Base-by-base conservation (phyloP, 2,888 invertebrate species). In the Dione juno region DNA sequence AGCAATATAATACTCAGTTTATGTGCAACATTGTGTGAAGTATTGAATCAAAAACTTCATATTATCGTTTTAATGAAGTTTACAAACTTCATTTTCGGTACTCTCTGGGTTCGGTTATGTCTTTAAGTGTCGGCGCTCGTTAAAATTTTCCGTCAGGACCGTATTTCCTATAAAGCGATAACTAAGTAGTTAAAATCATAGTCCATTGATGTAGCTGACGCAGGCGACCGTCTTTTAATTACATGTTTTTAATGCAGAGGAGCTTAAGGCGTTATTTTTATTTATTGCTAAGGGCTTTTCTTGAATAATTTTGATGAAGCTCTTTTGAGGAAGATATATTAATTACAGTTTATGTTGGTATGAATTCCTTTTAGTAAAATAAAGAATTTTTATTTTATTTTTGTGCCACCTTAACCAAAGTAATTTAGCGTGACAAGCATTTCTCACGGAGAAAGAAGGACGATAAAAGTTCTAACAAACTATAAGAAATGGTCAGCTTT, bases 91-190 rank as follows among this genome's bases (percentile, higher is more conserved):
- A 54, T 48, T 48, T n/a, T 13, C 7, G 28, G 8, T n/a, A 21
- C 40, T 40, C 43, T 5, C 10, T n/a, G 10, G 37, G n/a, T 54
- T 65, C 43, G 10, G 59, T 10, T 14, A 41, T 10, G 54, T 52
- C 48, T 63, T 63, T 45, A 63, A 45, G 28, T 63, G n/a, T 64
- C 5, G 14, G 57, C 13, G 41, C 66, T 43, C 65, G 53, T 66
- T 66, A 66, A 48, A 53, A 53, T 53, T 41, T 53, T 65, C n/a
- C 63, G 48, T 52, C 52, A 19, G 13, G 9, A 65, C 16, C 16
- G 35, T 19, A 50, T 64, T 50, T 65, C 50, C 50, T 65, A 65
- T 52, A 65, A 52, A 50, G 52, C 48, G 13, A 65, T 65, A 40
- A 21, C 52, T 65, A 11, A 40, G 35, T 63, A 48, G 7, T 50